Evolutionary conservation across 2,888 invertebrate genomes (phyloP).

Genomic region (Polietes domitor): DNA sequence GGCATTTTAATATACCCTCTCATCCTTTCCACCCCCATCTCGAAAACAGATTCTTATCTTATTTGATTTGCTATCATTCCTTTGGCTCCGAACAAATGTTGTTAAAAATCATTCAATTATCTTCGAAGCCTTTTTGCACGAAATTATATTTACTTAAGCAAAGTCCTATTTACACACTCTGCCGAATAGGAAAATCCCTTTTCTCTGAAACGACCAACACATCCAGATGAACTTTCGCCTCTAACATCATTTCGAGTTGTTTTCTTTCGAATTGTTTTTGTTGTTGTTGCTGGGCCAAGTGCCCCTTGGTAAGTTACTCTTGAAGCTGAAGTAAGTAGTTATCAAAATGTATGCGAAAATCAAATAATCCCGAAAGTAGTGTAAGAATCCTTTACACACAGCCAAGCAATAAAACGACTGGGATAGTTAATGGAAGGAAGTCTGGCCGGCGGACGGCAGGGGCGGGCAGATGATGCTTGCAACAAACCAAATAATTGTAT

Average conservation of each 20-base stretch:
- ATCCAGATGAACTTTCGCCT: neutral
- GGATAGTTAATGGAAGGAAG: conserved; percentile 14
- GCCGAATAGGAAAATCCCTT: neutral
- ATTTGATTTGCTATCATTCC: neutral
- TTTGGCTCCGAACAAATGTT: neutral
- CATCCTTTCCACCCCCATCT: no score
- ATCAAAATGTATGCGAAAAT: conserved; percentile 42
- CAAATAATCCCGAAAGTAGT: conserved; percentile 57
- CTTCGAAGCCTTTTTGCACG: conserved; percentile 18
- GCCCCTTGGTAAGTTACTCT: neutral
- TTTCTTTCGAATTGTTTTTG: conserved; percentile 21
- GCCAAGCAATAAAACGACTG: neutral
- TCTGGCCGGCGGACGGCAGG: conserved; percentile 9
- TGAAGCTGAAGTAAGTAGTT: neutral
- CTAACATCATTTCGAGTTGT: conserved; percentile 44
- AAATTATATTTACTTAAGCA: conserved; percentile 55
- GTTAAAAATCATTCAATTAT: conserved; percentile 60
- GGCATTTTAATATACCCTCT: no score
- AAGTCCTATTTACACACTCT: conserved; percentile 54
- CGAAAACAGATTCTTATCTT: neutral
- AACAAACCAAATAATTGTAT: conserved; percentile 58
- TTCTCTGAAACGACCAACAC: neutral
- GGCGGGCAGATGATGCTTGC: neutral
- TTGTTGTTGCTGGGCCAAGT: neutral
- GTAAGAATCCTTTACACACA: conserved; percentile 44